A percentile compares a stretch with the other conserved stretches of the same genome.
These are phyloP conservation scores for Drosophila sp. DNA, from an alignment of 1,140 invertebrate genomes.

Conservation along the genomic window DNA sequence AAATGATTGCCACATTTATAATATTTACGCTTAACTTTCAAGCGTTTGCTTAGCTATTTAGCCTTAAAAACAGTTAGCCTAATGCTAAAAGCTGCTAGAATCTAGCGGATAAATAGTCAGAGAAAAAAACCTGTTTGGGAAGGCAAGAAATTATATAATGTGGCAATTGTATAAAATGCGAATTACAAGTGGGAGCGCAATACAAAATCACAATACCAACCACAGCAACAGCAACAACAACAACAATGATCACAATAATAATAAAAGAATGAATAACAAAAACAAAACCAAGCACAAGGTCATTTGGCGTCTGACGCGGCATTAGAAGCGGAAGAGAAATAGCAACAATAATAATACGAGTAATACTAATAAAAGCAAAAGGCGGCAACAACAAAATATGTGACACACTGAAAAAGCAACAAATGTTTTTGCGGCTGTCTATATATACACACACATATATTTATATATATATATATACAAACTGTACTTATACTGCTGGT, in stretches of 20 bases:
- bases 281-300: constrained; percentile 69
- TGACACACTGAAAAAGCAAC: constrained; percentile 73
- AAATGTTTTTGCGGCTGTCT: constrained; percentile 27
- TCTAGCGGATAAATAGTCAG: constrained; percentile 57
- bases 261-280: constrained; percentile 48
- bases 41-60: constrained; percentile 12
- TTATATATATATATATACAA: too few relatives aligned
- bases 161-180: constrained; percentile 69
- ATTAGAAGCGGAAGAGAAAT: constrained; percentile 78
- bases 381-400: constrained; percentile 51
- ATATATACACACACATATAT: too few relatives aligned
- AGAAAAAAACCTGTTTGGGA: constrained; percentile 33
- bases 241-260: constrained; percentile 36
- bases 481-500: too few relatives aligned
- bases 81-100: constrained; percentile 37
- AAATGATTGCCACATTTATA: not conserved
- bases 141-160: constrained; percentile 69
- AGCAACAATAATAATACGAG: constrained; percentile 66
- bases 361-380: constrained; percentile 62
- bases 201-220: constrained; percentile 22
- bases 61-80: constrained; percentile 59
- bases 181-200: constrained; percentile 74
- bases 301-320: constrained; percentile 56
- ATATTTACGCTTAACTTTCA: not conserved
- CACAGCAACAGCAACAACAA: constrained; percentile 24